phyloP scores from a whole-genome alignment of 2,113 vertebrate genomes.

The Fulmarus glacialis region DNA sequence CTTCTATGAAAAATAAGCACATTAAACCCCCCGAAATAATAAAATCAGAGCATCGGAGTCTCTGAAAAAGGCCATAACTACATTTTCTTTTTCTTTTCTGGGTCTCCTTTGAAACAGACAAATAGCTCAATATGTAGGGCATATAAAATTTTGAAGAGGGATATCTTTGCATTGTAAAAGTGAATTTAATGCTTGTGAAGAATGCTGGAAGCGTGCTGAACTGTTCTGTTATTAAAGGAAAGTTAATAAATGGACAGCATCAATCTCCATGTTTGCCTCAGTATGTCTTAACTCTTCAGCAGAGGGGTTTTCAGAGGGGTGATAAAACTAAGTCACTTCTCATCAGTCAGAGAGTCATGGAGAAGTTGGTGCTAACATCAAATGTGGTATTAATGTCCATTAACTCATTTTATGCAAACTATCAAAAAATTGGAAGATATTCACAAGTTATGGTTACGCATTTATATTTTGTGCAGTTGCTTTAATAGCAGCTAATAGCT shows the following conservation, averaged over 20 bases:
- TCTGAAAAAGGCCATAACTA: not conserved
- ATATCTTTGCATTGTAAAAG: not conserved
- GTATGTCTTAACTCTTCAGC: not conserved
- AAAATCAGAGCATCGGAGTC: not conserved
- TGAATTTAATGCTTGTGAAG: not conserved
- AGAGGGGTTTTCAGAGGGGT: not conserved
- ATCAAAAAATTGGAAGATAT: fast-evolving
- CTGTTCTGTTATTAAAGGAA: not conserved
- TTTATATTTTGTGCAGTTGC: not conserved
- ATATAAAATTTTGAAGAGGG: not conserved
- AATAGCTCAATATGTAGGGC: not conserved
- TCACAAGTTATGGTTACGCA: not conserved
- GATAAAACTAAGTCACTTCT: not conserved
- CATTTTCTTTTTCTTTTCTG: not conserved
- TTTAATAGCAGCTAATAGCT: not conserved
- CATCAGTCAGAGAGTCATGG: no score
- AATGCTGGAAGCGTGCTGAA: not conserved
- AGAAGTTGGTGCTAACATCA: not conserved
- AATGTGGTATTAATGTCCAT: not conserved
- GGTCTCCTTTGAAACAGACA: not conserved
- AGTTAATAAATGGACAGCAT: not conserved
- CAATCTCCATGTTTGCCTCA: fast-evolving
- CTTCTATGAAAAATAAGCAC: not conserved
- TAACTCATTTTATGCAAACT: not conserved
- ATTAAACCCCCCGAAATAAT: not conserved